Percentiles rank a stretch among this genome's conserved stretches.
Conservation (phyloP, 2,888 invertebrate genomes). For the Megalurothrips usitatus region DNA sequence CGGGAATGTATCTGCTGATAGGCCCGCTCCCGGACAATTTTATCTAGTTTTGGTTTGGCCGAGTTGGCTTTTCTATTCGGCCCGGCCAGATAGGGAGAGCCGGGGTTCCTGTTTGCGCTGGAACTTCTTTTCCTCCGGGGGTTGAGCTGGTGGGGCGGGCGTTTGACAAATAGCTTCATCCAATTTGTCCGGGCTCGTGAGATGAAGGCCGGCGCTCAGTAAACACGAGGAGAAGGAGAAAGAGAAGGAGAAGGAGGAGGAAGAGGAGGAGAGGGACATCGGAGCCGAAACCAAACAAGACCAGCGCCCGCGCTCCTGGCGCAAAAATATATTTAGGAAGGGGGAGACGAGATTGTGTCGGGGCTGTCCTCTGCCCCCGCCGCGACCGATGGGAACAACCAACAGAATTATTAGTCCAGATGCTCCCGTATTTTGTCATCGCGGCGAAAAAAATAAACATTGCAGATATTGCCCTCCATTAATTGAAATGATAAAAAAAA, state of each 20-base stretch:
- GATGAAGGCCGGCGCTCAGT: not conserved
- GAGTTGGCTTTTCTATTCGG: not conserved
- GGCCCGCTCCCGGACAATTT: not conserved
- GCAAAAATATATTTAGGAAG: too few species aligned
- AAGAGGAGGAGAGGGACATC: not conserved
- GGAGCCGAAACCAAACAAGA: conserved; percentile 8
- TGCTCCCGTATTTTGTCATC: too few species aligned
- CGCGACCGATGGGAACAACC: too few species aligned
- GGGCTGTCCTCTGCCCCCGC: too few species aligned
- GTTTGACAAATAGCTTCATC: conserved; percentile 19
- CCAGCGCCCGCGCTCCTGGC: not conserved
- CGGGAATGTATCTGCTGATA: not conserved
- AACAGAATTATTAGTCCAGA: too few species aligned
- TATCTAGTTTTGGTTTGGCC: conserved; percentile 1
- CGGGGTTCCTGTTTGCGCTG: conserved; percentile 21
- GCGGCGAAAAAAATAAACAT: too few species aligned
- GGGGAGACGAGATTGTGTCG: too few species aligned
- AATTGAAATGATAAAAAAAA: too few species aligned
- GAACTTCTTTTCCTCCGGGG: conserved; percentile 30
- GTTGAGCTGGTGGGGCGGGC: conserved; percentile 30
- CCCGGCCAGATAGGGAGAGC: conserved; percentile 29
- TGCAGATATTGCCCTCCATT: too few species aligned
- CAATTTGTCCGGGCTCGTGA: conserved; percentile 3
- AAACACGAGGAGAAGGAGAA: not conserved
- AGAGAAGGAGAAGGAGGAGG: not conserved